phyloP scores from a whole-genome alignment of 2,113 vertebrate genomes.

The Epinephelus fuscoguttatus region DNA sequence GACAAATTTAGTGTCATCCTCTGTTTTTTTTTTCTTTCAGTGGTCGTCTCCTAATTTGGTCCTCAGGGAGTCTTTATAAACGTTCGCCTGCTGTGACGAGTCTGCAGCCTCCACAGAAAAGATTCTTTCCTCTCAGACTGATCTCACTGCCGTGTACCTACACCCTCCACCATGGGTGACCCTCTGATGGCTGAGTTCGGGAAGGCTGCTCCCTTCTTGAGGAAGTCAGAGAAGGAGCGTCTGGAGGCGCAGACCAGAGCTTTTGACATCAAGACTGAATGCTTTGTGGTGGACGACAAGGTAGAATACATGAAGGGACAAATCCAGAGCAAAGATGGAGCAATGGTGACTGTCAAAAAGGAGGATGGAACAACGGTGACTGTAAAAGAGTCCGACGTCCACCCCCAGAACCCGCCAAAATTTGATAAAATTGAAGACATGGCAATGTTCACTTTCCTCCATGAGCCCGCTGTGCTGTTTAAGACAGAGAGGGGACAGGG shows the following conservation, averaged over 20 bases:
- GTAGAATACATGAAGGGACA: constrained; percentile 86
- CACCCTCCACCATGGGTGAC: constrained; percentile 81
- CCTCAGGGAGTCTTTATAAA: constrained; percentile 60
- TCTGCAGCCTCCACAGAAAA: constrained; percentile 37
- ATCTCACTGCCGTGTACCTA: not conserved
- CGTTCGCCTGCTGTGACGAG: not conserved
- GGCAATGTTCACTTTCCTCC: constrained; percentile 94
- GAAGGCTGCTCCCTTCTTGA: constrained; percentile 84
- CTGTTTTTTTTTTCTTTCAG: constrained; percentile 4
- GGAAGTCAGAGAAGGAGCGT: constrained; percentile 89
- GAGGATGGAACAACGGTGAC: constrained; percentile 84
- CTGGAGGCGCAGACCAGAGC: constrained; percentile 87
- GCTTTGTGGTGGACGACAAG: constrained; percentile 86
- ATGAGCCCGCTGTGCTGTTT: constrained; percentile 90
- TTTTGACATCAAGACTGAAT: constrained; percentile 88
- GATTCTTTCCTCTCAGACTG: constrained; percentile 6
- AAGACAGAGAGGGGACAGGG: too few relatives aligned
- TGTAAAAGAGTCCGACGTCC: constrained; percentile 83
- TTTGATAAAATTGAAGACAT: constrained; percentile 93
- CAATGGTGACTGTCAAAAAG: constrained; percentile 83
- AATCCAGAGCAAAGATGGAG: constrained; percentile 83
- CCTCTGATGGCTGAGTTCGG: constrained; percentile 87
- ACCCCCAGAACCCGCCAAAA: constrained; percentile 91
- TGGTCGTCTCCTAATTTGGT: constrained; percentile 77
- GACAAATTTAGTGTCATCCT: constrained; percentile 54